These are phyloP conservation scores for Drosophila jambulina DNA, from an alignment of 1,140 invertebrate species.

Conservation along the genomic window DNA sequence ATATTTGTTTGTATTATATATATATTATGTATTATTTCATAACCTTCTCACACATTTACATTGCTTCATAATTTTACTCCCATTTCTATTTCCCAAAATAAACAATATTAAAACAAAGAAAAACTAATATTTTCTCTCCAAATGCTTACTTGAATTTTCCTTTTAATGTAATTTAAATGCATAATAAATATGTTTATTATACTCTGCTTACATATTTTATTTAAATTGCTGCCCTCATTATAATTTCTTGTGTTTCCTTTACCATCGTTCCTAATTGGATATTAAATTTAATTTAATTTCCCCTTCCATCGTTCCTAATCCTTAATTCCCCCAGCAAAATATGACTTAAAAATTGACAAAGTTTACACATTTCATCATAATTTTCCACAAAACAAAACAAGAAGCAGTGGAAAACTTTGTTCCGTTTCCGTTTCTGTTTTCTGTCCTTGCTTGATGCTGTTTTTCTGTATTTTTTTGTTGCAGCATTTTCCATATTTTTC, in stretches of 20 bases:
- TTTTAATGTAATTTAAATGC: not conserved
- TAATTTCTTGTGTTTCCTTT: too few relatives aligned
- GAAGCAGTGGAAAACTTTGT: conserved; percentile 18
- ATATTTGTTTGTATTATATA: not conserved
- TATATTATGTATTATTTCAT: not conserved
- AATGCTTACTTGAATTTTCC: not conserved
- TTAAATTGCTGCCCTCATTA: not conserved
- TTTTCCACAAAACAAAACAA: not conserved
- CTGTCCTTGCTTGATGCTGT: conserved; percentile 3
- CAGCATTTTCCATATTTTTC: conserved; percentile 7
- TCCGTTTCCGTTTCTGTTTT: conserved; percentile 16
- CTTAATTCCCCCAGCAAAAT: not conserved
- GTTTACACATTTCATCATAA: conserved; percentile 23
- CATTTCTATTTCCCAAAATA: not conserved
- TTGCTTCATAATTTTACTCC: not conserved
- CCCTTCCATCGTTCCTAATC: not conserved
- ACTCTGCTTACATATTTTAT: not conserved
- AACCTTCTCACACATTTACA: not conserved
- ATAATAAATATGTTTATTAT: conserved; percentile 1
- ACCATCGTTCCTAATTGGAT: too few relatives aligned
- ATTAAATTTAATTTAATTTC: too few relatives aligned
- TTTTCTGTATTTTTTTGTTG: not conserved
- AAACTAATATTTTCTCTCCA: not conserved
- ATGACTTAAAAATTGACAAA: conserved; percentile 57
- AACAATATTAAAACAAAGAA: not conserved